These are phyloP conservation scores for Calycopis cecrops DNA, from an alignment of 1,140 invertebrate species.

Conservation along the genomic window DNA sequence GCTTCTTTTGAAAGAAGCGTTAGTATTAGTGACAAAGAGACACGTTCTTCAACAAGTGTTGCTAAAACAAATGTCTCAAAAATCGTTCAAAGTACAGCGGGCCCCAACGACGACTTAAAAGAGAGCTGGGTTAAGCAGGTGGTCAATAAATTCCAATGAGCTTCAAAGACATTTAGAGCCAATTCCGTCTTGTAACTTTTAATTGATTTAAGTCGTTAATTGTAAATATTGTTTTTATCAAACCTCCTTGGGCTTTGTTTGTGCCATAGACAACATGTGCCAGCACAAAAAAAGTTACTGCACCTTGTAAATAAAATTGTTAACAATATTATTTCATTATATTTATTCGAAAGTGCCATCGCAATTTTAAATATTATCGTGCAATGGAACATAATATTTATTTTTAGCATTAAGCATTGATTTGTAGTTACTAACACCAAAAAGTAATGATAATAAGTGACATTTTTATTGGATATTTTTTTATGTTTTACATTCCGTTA, in stretches of 20 bases:
- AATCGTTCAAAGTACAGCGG: slow-evolving; percentile 26
- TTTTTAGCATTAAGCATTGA: slow-evolving; percentile 54
- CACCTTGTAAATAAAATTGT: slow-evolving; percentile 47
- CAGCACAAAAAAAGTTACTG: slow-evolving; percentile 31
- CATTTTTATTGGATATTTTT: slow-evolving; percentile 31
- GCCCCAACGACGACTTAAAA: slow-evolving; percentile 45
- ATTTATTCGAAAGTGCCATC: slow-evolving; percentile 64
- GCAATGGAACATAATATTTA: slow-evolving; percentile 62
- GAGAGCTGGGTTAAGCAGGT: slow-evolving; percentile 72
- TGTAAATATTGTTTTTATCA: slow-evolving; percentile 55
- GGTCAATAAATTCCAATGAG: slow-evolving; percentile 74
- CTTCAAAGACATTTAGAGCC: slow-evolving; percentile 46
- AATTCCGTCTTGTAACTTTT: slow-evolving; percentile 40
- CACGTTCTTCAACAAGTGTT: slow-evolving; percentile 8
- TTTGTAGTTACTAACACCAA: slow-evolving; percentile 70
- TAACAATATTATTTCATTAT: slow-evolving; percentile 48
- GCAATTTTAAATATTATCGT: slow-evolving; percentile 31
- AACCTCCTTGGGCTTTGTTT: slow-evolving; percentile 52
- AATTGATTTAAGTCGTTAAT: slow-evolving; percentile 16
- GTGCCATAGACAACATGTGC: slow-evolving; percentile 62
- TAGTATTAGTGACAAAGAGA: slow-evolving; percentile 37
- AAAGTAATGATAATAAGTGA: slow-evolving; percentile 50
- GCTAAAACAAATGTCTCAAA: slow-evolving; percentile 3
- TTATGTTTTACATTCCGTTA: no score
- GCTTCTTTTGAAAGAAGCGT: slow-evolving; percentile 53